Evolutionary conservation across 1,140 invertebrate genomes (phyloP).

Genomic region (Caerostris darwini): DNA sequence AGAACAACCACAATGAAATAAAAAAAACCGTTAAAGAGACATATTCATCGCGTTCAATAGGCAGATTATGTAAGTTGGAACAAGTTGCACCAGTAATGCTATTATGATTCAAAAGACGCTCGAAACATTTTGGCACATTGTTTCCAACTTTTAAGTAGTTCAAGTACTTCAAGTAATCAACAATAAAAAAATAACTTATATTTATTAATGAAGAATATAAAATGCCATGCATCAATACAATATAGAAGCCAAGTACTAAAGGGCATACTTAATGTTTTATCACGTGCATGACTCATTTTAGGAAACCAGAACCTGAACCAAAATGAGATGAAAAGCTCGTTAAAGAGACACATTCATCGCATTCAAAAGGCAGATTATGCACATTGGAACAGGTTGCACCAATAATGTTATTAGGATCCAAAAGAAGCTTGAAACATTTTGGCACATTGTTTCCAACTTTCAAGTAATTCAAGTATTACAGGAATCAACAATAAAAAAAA

Average conservation of each 20-base stretch:
- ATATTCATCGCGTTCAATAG: too few relatives aligned
- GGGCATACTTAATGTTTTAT: constrained; percentile 1
- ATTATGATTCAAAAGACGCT: neutral
- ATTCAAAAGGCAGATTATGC: neutral
- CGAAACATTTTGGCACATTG: too few relatives aligned
- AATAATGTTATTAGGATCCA: neutral
- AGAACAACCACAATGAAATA: too few relatives aligned
- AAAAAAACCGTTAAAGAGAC: too few relatives aligned
- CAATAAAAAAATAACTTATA: too few relatives aligned
- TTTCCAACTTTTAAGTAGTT: too few relatives aligned
- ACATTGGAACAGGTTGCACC: neutral
- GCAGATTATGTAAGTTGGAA: too few relatives aligned
- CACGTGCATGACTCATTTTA: constrained; percentile 57
- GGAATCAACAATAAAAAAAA: too few relatives aligned
- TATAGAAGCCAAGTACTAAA: constrained; percentile 44
- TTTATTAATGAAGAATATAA: too few relatives aligned
- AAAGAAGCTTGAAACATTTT: neutral
- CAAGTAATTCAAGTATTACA: too few relatives aligned
- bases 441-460: too few relatives aligned
- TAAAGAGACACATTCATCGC: neutral
- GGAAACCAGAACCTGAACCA: constrained; percentile 26
- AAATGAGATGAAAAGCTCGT: neutral
- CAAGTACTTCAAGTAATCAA: too few relatives aligned
- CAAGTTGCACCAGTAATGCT: neutral
- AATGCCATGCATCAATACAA: constrained; percentile 46